Conservation (phyloP, 2,113 vertebrate species). For the Dicrurus megarhynchus region DNA sequence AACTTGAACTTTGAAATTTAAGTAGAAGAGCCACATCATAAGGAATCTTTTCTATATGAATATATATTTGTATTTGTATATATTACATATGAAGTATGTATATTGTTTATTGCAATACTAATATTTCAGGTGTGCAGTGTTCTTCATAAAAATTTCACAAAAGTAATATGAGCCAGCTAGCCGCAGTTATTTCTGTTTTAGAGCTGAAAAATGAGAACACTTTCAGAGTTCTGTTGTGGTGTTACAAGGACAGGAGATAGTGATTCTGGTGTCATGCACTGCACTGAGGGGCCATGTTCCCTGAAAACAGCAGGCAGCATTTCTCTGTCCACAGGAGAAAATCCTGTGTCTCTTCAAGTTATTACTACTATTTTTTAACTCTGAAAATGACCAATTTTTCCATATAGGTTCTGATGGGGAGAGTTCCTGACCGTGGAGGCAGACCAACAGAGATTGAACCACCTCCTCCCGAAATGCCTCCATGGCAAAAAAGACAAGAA, state of each 20-base stretch:
- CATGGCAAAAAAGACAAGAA: conserved; percentile 92
- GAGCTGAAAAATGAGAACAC: neutral
- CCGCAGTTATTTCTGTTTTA: neutral
- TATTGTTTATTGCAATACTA: neutral
- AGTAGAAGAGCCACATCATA: neutral
- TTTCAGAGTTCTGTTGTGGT: neutral
- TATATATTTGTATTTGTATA: neutral
- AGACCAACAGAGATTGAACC: conserved; percentile 89
- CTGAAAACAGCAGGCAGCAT: neutral
- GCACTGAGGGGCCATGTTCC: neutral
- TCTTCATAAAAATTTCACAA: neutral
- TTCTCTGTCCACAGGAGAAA: neutral
- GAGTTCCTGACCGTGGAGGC: conserved; percentile 93
- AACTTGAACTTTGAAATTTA: neutral
- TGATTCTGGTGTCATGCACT: neutral
- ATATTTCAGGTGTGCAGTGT: neutral
- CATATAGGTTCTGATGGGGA: conserved; percentile 90
- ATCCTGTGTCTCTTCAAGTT: neutral
- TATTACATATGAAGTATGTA: neutral
- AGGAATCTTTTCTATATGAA: neutral
- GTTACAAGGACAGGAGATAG: neutral
- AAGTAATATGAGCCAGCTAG: neutral
- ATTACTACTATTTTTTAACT: neutral
- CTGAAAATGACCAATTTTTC: neutral
- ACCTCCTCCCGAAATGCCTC: conserved; percentile 92